Conservation (phyloP, 1,140 invertebrate species). For the Caligus rogercresseyi region DNA sequence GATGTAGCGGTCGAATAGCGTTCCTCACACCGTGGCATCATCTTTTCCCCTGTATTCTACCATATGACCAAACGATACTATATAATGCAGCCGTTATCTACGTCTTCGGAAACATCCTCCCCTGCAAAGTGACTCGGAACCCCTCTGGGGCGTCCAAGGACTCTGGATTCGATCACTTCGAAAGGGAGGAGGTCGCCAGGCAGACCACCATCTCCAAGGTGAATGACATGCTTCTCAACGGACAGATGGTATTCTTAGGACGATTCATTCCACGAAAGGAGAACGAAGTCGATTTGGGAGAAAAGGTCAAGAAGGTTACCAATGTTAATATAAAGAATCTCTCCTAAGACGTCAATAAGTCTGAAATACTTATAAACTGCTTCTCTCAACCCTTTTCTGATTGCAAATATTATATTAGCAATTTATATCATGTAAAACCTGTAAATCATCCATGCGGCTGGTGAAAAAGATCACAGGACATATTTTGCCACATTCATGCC, state of each 20-base stretch:
- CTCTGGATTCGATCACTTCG: constrained; percentile 99
- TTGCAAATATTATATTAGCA: no score
- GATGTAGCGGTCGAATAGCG: no score
- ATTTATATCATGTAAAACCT: no score
- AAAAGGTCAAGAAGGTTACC: constrained; percentile 91
- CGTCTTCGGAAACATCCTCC: constrained; percentile 96
- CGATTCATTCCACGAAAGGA: constrained; percentile 92
- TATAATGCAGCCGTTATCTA: no score
- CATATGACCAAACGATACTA: no score
- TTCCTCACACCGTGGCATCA: no score
- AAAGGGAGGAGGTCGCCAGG: constrained; percentile 95
- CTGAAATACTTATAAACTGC: constrained; percentile 80
- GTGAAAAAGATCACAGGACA: no score
- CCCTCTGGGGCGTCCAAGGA: constrained; percentile 69
- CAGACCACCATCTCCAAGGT: constrained; percentile 91
- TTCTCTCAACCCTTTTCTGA: no score
- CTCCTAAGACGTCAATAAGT: constrained; percentile 79
- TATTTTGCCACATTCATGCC: no score
- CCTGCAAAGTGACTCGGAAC: constrained; percentile 58
- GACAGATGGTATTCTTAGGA: constrained; percentile 89
- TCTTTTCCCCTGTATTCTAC: no score
- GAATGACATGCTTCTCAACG: constrained; percentile 87
- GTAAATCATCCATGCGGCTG: no score
- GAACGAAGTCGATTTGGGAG: constrained; percentile 91
- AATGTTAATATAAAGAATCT: constrained; percentile 99